phyloP scores from a whole-genome alignment of 2,888 invertebrate species.

The Hemicrepidius hirtus region DNA sequence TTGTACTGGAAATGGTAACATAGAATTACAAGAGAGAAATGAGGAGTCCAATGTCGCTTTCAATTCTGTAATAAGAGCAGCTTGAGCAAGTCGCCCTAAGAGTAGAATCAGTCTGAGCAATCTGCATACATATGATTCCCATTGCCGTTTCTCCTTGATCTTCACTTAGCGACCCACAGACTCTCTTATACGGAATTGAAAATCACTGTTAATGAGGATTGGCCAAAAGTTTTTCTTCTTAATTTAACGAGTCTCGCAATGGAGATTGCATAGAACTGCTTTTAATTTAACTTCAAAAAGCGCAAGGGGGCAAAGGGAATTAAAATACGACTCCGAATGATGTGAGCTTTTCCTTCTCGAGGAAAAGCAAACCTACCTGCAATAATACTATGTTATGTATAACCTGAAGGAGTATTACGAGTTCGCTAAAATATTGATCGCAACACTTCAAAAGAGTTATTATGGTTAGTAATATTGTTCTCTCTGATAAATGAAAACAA shows the following conservation, averaged over 20 bases:
- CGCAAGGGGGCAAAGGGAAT: constrained; percentile 29
- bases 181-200: constrained; percentile 55
- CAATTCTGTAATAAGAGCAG: constrained; percentile 48
- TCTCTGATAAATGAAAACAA: constrained; percentile 36
- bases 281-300: constrained; percentile 41
- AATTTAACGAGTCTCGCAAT: constrained; percentile 46
- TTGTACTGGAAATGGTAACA: constrained; percentile 18
- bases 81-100: constrained; percentile 49
- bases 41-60: constrained; percentile 42
- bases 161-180: constrained; percentile 47
- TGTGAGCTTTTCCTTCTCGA: not conserved
- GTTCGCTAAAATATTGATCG: constrained; percentile 17
- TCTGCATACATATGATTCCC: constrained; percentile 58
- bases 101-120: constrained; percentile 55
- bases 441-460: constrained; percentile 23
- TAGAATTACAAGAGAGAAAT: constrained; percentile 45
- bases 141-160: constrained; percentile 49
- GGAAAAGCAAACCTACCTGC: not conserved
- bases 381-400: not conserved
- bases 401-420: constrained; percentile 2
- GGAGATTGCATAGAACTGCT: constrained; percentile 27
- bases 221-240: constrained; percentile 54
- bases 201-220: constrained; percentile 57
- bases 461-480: constrained; percentile 27
- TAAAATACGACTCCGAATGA: constrained; percentile 16